phyloP scores from a whole-genome alignment of 2,797 vertebrate species.

The Tokudaia muenninki region DNA sequence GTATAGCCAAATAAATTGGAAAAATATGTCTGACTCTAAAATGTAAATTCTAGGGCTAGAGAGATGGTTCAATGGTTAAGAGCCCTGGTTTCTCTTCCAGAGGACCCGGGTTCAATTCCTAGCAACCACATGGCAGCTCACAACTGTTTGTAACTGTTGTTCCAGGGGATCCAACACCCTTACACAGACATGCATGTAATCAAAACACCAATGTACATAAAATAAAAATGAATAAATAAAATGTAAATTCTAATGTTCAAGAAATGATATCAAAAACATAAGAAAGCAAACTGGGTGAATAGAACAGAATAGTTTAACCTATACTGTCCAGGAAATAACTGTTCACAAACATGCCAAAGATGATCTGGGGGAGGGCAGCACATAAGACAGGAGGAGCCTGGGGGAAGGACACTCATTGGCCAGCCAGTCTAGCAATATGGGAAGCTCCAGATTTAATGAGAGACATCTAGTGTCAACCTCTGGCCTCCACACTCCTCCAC shows the following conservation, averaged over 20 bases:
- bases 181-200: no score
- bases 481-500: background rate
- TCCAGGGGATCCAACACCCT: no score
- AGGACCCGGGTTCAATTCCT: no score
- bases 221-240: background rate
- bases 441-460: background rate
- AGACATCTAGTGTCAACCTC: background rate
- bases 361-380: no score
- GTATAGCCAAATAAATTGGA: background rate
- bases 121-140: no score
- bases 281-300: background rate
- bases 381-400: no score
- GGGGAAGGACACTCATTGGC: background rate
- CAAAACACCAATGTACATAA: no score
- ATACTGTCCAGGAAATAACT: background rate
- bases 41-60: background rate
- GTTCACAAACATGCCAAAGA: background rate
- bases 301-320: background rate
- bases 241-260: background rate
- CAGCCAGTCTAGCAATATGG: background rate
- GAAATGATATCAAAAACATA: background rate
- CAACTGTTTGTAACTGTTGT: no score
- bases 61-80: no score
- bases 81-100: no score
- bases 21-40: conserved; percentile 32